phyloP scores from a whole-genome alignment of 2,888 invertebrate genomes.

The Scaptomyza reducta region DNA sequence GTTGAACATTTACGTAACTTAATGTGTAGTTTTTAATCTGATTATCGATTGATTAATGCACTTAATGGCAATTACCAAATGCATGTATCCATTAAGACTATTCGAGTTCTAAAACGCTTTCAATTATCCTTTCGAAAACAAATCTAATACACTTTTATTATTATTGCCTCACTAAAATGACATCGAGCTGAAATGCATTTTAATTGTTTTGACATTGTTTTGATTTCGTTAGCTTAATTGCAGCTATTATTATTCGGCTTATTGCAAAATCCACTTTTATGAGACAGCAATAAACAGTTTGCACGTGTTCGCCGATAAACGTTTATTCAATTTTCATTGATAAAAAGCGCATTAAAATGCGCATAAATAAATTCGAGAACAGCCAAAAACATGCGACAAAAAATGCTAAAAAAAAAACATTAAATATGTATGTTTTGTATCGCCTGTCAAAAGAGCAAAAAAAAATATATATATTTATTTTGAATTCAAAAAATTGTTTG shows the following conservation, averaged over 20 bases:
- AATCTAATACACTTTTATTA: not conserved
- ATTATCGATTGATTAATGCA: too few species aligned
- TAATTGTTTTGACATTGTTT: constrained; percentile 37
- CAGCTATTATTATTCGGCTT: constrained; percentile 4
- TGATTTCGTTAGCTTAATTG: constrained; percentile 12
- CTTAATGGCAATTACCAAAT: too few species aligned
- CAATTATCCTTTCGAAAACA: not conserved
- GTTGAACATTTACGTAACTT: not conserved
- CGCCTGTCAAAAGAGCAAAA: constrained; percentile 30
- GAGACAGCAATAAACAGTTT: constrained; percentile 19
- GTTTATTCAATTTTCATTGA: constrained; percentile 21
- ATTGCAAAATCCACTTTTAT: constrained; percentile 47
- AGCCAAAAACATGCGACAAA: too few species aligned
- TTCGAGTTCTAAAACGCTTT: too few species aligned
- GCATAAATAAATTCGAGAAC: constrained; percentile 38
- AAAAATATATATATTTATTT: constrained; percentile 27
- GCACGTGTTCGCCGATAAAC: constrained; percentile 55
- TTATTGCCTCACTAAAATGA: constrained; percentile 11
- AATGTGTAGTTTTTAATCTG: not conserved
- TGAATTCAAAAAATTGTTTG: constrained; percentile 42
- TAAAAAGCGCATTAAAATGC: constrained; percentile 51
- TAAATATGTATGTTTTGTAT: constrained; percentile 1
- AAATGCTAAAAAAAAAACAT: not conserved
- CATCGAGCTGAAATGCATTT: constrained; percentile 4
- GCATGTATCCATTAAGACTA: too few species aligned